Base-by-base conservation (phyloP, 2,113 vertebrate species). In the Vicugna pacos region DNA sequence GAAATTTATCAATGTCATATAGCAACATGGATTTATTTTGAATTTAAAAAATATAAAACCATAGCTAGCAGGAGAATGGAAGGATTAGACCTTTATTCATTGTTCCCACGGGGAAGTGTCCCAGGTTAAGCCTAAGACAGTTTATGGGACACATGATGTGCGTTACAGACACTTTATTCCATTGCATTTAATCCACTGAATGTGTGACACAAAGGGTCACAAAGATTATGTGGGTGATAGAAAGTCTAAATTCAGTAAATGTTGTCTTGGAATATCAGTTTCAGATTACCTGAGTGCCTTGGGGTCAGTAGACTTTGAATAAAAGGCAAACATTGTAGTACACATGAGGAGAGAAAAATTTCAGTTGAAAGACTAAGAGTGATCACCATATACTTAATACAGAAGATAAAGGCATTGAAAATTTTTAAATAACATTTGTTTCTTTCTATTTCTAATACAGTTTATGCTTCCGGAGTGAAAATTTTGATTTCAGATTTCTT, bases 1-100 rank as follows among this genome's bases (percentile, higher is more conserved):
- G 35, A 81, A 84, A 96, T 96, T 76, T 82, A 95, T 97, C 96
- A 96, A 28, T 96, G 92, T 96, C 97, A 96, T 65, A 70, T 50
- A 38, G 35, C 48, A 95, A 95, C 32, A 32, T 75, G 20, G 56
- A 50, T 80, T 90, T 95, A 75, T 82, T 95, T 93, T 64, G n/a
- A 81, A 94, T 89, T 69, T 15, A 24, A 89, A 92, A 28, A 19
- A 26, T n/a, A 0, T 60, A 62, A 81, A 32, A 32, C 26, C 3
- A 50, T 79, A 11, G 5, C n/a, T 73, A 58, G 11, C 5, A 26
- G 79, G 17, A 79, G 9, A 92, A 64, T 24, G 70, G n/a, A 76
- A 79, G 28, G 12, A 84, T 75, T 70, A 42, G 28, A 38, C 13
- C 26, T 54, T 73, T 86, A 58, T 67, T 62, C 6, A 64, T 82